Evolutionary conservation across 2,797 vertebrate genomes (phyloP), one percentile per base, ranked within the genome.

Genomic region (Anguilla obscura): DNA sequence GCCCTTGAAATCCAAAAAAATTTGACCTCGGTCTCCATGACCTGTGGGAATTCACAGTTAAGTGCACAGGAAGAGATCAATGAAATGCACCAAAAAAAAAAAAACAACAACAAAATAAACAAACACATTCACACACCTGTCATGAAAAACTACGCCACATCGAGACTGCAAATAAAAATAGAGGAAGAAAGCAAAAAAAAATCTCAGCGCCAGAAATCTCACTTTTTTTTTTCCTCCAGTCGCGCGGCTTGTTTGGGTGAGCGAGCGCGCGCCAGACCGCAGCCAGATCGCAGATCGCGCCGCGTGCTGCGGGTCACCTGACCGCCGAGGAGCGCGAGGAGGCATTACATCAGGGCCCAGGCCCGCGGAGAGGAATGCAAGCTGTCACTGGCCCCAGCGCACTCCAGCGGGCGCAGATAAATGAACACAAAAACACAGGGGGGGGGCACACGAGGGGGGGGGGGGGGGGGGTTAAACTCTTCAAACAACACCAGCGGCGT

Each of bases 271-370:
- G 2, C 9, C n/a, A 40, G 86, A n/a, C 7, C 54, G 69, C 50
- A 18, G 2, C 9, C n/a, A 40, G 86, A n/a, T 16, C 54, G 69
- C 50, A 18, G 8, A 12, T n/a, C 0, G 8, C 36, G 40, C 40
- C 36, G 52, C 33, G 58, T 27, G n/a, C 10, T 85, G 91, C 69
- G 83, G 89, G 92, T 92, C 71, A 91, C 87, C 90, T n/a, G 79
- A 92, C 91, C 91, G 85, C 87, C 36, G 36, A 36, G 36, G 87
- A 90, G 87, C 87, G 89, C 90, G 58, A 89, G 91, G 90, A 87
- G 92, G 90, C 90, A 92, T 95, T 94, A 94, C 94, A 94, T 95
- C 94, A 95, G 90, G 86, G 90, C 92, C 92, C 90, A 90, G 60
- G 92, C 89, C 88, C 90, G 89, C 92, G 89, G 92, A 82, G 90